phyloP scores from a whole-genome alignment of 2,888 invertebrate species.

The Ectemnius continuus region DNA sequence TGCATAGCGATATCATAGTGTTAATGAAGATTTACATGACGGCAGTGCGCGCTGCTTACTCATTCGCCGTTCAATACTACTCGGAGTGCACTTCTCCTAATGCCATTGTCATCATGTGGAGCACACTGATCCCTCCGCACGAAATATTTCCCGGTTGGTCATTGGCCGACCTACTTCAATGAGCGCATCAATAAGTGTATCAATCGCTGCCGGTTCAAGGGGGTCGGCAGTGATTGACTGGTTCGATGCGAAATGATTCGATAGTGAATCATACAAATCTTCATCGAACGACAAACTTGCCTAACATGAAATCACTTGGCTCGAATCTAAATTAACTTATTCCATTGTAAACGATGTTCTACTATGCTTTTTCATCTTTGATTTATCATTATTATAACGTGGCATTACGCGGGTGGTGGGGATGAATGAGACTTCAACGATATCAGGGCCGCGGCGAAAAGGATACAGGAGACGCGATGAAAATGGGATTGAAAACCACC shows the following conservation, averaged over 20 bases:
- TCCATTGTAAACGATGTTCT: conserved; percentile 13
- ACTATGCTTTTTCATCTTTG: conserved; percentile 54
- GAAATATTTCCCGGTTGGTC: conserved; percentile 49
- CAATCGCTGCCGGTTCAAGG: conserved; percentile 42
- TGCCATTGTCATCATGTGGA: conserved; percentile 7
- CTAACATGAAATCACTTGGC: conserved; percentile 23
- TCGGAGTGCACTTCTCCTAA: conserved; percentile 3
- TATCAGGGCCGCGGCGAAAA: conserved; percentile 48
- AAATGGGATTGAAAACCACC: conserved; percentile 78
- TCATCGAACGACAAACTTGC: conserved; percentile 21
- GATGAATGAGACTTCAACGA: conserved; percentile 60
- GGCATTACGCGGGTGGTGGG: neutral
- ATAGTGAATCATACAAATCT: conserved; percentile 20
- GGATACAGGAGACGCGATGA: conserved; percentile 68
- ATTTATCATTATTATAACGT: conserved; percentile 59
- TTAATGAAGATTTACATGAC: conserved; percentile 44
- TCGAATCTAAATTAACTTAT: neutral
- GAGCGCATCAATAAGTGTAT: conserved; percentile 41
- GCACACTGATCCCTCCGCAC: conserved; percentile 26
- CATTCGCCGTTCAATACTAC: conserved; percentile 7
- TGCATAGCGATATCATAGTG: conserved; percentile 17
- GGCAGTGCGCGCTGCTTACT: conserved; percentile 13
- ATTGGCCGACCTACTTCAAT: conserved; percentile 52
- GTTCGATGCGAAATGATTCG: conserved; percentile 41
- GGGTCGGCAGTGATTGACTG: conserved; percentile 48